phyloP scores from a whole-genome alignment of 2,113 vertebrate species.

The Benitochromis conjunctus region DNA sequence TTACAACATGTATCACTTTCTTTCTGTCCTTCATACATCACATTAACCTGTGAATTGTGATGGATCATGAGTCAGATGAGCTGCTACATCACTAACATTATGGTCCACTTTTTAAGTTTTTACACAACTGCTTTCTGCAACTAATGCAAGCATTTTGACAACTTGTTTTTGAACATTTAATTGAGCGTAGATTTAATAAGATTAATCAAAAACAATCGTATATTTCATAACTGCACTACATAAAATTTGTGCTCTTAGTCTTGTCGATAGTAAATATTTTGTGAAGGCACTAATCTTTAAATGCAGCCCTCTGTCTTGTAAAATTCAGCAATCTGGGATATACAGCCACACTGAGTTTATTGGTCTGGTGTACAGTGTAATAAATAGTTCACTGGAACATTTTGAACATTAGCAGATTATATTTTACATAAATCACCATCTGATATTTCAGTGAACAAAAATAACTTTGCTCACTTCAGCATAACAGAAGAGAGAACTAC shows the following conservation, averaged over 20 bases:
- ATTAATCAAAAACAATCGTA: not conserved
- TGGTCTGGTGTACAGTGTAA: not conserved
- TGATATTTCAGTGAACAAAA: conserved; percentile 11
- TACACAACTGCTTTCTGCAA: not conserved
- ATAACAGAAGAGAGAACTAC: not conserved
- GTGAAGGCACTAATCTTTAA: not conserved
- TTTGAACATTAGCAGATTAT: not conserved
- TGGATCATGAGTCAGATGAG: not conserved
- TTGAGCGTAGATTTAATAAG: not conserved
- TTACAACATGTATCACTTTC: not conserved
- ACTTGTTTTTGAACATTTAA: not conserved
- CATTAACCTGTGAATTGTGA: not conserved
- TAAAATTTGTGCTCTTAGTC: not conserved
- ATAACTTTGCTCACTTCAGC: conserved; percentile 13
- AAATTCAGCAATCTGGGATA: not conserved
- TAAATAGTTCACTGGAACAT: not conserved
- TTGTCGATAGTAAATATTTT: not conserved
- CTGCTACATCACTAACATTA: not conserved
- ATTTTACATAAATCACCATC: conserved; percentile 14
- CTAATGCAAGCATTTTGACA: not conserved
- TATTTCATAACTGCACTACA: not conserved
- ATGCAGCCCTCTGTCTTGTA: not conserved
- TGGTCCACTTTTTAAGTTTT: not conserved
- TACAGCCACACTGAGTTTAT: not conserved
- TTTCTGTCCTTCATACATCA: not conserved